Conservation (phyloP, 2,797 vertebrate species). For the Fratercula arctica region DNA sequence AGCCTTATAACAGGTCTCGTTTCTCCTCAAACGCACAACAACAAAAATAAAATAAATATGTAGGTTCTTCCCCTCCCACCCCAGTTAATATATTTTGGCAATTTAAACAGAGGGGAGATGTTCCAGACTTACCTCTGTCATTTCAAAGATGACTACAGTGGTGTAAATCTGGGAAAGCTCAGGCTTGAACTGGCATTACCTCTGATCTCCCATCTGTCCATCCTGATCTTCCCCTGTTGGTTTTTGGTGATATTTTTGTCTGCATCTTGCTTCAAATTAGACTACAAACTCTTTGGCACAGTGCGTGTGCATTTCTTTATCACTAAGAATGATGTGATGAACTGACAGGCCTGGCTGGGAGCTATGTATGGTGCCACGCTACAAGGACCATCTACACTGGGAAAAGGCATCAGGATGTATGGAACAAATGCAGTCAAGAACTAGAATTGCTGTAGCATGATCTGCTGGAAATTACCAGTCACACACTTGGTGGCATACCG, state of each 20-base stretch:
- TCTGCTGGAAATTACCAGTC: not conserved
- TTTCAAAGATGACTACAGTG: not conserved
- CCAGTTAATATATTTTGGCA: not conserved
- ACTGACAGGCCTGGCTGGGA: not conserved
- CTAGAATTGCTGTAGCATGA: not conserved
- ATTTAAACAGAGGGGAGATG: not conserved
- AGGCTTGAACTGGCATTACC: not conserved
- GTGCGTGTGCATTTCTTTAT: rapidly evolving
- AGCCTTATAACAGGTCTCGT: not conserved
- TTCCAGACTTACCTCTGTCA: rapidly evolving
- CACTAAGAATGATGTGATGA: not conserved
- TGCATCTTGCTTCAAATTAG: not conserved
- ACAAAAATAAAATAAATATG: not conserved
- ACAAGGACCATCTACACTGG: no score
- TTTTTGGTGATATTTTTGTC: not conserved
- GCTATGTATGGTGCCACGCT: rapidly evolving
- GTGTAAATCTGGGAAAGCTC: not conserved
- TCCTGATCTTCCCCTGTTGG: not conserved
- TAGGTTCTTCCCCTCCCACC: not conserved
- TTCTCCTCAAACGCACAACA: not conserved
- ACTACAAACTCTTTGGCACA: not conserved
- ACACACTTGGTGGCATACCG: not conserved
- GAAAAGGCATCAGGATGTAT: not conserved
- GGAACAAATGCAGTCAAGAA: not conserved
- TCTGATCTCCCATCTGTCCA: not conserved